Evolutionary conservation across 2,797 vertebrate species (phyloP).

Genomic region (Corythornis leucogaster): DNA sequence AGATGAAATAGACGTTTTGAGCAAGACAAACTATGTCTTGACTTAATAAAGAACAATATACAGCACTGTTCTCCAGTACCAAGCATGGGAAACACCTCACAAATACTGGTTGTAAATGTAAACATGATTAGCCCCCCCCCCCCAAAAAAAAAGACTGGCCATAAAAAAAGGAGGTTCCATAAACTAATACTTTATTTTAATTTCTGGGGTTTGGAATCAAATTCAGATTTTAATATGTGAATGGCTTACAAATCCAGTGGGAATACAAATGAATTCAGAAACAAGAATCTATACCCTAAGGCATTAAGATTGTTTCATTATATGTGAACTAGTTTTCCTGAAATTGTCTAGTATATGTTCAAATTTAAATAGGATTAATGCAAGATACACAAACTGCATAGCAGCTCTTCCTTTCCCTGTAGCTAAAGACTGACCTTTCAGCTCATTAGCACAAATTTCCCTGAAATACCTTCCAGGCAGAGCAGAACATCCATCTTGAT

Average conservation of each 20-base stretch:
- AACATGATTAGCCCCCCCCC: background rate
- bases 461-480: background rate
- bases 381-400: background rate
- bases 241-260: conserved; percentile 13
- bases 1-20: background rate
- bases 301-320: background rate
- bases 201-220: conserved; percentile 18
- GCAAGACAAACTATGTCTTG: background rate
- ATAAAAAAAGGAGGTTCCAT: background rate
- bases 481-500: background rate
- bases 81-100: background rate
- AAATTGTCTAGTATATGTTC: background rate
- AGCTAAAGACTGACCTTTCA: background rate
- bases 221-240: background rate
- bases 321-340: background rate
- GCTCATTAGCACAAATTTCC: background rate
- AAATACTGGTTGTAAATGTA: background rate
- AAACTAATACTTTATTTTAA: background rate
- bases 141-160: background rate
- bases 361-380: background rate
- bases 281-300: background rate
- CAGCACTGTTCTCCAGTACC: background rate
- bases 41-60: background rate
- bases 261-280: background rate
- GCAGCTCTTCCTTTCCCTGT: background rate